Evolutionary conservation across 2,888 invertebrate genomes (phyloP).

Genomic region (Tanaodytes sp.): DNA sequence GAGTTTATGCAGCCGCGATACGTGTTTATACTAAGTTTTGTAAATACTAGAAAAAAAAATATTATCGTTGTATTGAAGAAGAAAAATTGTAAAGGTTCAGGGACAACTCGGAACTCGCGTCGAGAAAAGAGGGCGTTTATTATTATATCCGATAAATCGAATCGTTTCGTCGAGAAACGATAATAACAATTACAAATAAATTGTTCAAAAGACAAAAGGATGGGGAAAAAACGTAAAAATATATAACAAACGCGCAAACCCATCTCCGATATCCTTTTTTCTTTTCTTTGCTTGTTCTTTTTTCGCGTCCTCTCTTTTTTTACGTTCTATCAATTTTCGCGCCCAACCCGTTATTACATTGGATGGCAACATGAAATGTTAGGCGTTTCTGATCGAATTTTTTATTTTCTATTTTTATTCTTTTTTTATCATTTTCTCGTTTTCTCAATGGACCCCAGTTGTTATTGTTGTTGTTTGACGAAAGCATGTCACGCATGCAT

Average conservation of each 20-base stretch:
- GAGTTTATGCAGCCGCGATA: conserved; percentile 55
- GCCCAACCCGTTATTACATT: too few relatives aligned
- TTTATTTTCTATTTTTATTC: too few relatives aligned
- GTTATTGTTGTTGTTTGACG: conserved; percentile 52
- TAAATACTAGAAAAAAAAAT: conserved; percentile 59
- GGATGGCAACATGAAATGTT: conserved; percentile 4
- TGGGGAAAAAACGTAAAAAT: conserved; percentile 1
- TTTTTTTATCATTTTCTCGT: too few relatives aligned
- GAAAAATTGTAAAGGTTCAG: conserved; percentile 51
- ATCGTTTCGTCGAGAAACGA: conserved; percentile 36
- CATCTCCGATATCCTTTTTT: conserved; percentile 20
- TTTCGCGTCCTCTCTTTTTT: conserved; percentile 41
- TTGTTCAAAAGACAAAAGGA: conserved; percentile 5
- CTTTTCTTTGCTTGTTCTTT: conserved; percentile 32
- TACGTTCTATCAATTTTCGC: conserved; percentile 1
- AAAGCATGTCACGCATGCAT: conserved; percentile 44
- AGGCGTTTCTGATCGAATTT: conserved; percentile 50
- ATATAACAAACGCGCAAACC: too few relatives aligned
- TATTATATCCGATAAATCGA: conserved; percentile 48
- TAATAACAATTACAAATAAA: neutral
- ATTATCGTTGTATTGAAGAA: conserved; percentile 57
- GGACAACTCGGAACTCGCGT: conserved; percentile 57
- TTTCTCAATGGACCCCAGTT: conserved; percentile 46
- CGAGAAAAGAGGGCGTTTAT: conserved; percentile 50
- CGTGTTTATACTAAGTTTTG: conserved; percentile 59